Evolutionary conservation across 2,113 vertebrate species (phyloP).

Genomic region (Pelecanoides urinatrix): DNA sequence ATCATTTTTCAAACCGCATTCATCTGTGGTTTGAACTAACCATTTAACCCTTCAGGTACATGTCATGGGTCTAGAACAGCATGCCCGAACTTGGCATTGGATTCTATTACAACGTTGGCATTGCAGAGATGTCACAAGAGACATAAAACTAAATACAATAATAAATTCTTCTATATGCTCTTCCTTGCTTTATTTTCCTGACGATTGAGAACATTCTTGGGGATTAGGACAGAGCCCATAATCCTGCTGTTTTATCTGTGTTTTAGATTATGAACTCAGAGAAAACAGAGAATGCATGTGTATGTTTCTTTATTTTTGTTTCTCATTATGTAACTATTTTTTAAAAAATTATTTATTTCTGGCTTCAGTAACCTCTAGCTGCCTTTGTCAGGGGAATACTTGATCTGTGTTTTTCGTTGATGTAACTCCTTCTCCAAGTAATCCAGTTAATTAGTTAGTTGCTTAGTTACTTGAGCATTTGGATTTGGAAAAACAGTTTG

Average conservation of each 20-base stretch:
- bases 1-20: background rate
- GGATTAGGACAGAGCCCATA: background rate
- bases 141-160: background rate
- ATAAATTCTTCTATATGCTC: background rate
- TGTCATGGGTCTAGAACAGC: background rate
- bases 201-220: background rate
- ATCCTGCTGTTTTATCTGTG: background rate
- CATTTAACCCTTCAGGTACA: background rate
- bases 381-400: background rate
- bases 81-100: background rate
- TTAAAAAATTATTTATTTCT: background rate
- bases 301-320: background rate
- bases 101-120: background rate
- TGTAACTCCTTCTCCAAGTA: background rate
- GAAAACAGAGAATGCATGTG: background rate
- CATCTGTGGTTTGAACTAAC: background rate
- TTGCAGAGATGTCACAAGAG: background rate
- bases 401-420: background rate
- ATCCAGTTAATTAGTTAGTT: conserved; percentile 27
- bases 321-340: background rate
- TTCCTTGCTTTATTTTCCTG: background rate
- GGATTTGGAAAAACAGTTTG: background rate
- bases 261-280: background rate
- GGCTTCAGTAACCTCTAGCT: background rate
- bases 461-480: background rate